These are phyloP conservation scores for Crambe crambe DNA, from an alignment of 37 sponge, comb jelly and placozoan genomes.

Conservation along the genomic window DNA sequence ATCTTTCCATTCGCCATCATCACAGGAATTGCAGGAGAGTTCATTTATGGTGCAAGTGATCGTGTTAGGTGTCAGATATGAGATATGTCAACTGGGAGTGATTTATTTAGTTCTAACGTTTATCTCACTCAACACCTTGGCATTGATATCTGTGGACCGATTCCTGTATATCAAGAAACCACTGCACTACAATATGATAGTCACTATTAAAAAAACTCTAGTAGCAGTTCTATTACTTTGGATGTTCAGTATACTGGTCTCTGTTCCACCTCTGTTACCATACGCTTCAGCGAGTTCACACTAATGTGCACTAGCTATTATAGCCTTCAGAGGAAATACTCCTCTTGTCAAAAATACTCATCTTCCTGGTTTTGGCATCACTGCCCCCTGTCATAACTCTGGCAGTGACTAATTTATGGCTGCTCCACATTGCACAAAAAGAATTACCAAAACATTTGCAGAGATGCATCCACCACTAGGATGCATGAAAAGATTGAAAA, in stretches of 20 bases:
- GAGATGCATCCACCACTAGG: too few relatives aligned
- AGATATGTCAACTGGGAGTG: conserved; percentile 1
- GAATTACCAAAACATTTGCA: not conserved
- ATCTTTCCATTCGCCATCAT: not conserved
- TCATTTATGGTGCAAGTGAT: not conserved
- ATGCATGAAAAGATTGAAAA: not conserved
- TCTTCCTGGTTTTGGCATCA: conserved; percentile 15
- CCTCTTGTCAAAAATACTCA: conserved; percentile 14
- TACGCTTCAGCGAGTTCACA: conserved; percentile 27
- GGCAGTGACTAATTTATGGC: conserved; percentile 19
- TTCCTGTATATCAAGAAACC: conserved; percentile 36
- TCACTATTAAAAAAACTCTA: not conserved
- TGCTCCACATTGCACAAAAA: not conserved
- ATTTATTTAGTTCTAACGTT: not conserved
- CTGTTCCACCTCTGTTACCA: conserved; percentile 35
- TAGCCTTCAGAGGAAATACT: not conserved
- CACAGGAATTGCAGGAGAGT: not conserved
- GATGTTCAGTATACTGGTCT: conserved; percentile 9
- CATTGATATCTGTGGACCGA: conserved; percentile 55
- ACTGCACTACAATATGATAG: conserved; percentile 24
- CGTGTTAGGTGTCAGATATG: not conserved
- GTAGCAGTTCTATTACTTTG: not conserved
- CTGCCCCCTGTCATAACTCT: conserved; percentile 42
- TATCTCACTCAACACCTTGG: conserved; percentile 3
- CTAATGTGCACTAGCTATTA: conserved; percentile 36